These are phyloP conservation scores for Lissocephala sabroskyi DNA, from an alignment of 2,888 invertebrate species.

Conservation along the genomic window DNA sequence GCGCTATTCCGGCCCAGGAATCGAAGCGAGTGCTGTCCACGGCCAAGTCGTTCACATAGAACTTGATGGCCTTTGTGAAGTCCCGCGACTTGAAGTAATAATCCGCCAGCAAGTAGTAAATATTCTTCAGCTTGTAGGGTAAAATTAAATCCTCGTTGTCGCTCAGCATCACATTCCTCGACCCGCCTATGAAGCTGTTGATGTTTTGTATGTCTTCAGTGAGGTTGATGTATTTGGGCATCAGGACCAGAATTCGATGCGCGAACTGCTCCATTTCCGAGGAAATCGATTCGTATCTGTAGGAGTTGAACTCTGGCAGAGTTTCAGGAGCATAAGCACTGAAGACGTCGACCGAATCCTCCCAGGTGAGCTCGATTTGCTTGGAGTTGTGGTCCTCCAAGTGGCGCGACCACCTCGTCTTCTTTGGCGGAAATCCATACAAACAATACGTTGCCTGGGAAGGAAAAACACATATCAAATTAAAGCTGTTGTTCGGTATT, in stretches of 20 bases:
- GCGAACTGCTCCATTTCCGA: slow-evolving; percentile 85
- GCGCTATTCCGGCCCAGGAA: slow-evolving; percentile 93
- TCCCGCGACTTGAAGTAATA: slow-evolving; percentile 93
- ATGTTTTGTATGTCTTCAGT: slow-evolving; percentile 77
- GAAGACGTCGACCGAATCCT: slow-evolving; percentile 82
- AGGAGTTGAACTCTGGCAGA: slow-evolving; percentile 87
- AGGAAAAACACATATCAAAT: slow-evolving; percentile 1
- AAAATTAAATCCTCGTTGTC: slow-evolving; percentile 74
- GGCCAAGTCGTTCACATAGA: slow-evolving; percentile 87
- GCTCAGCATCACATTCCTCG: slow-evolving; percentile 74
- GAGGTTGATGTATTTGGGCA: slow-evolving; percentile 81
- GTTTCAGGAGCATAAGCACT: slow-evolving; percentile 86
- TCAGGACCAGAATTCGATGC: slow-evolving; percentile 79
- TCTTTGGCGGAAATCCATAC: slow-evolving; percentile 84
- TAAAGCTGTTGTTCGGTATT: too few species aligned
- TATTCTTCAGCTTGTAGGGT: slow-evolving; percentile 79
- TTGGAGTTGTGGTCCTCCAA: slow-evolving; percentile 79
- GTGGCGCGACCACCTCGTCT: slow-evolving; percentile 74
- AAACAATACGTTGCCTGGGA: slow-evolving; percentile 81
- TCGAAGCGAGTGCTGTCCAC: slow-evolving; percentile 86
- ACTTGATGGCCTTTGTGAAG: slow-evolving; percentile 81
- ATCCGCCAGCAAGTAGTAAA: slow-evolving; percentile 94
- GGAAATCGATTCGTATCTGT: slow-evolving; percentile 83
- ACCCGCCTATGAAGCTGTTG: slow-evolving; percentile 80
- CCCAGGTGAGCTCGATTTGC: slow-evolving; percentile 81